These are phyloP conservation scores for Lateolabrax maculatus DNA, from an alignment of 2,797 vertebrate genomes.

Conservation along the genomic window DNA sequence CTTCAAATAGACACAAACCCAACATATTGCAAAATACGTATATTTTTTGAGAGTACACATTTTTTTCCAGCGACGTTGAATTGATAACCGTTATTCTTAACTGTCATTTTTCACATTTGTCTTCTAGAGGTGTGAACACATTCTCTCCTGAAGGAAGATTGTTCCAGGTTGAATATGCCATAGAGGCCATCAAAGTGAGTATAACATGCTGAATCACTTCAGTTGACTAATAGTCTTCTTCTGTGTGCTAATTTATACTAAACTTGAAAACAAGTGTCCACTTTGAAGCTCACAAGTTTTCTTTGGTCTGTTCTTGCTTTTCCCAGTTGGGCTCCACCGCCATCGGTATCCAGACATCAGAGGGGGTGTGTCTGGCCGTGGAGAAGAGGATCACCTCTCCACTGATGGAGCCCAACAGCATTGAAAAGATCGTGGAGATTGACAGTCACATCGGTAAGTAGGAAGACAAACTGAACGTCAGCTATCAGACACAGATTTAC, in stretches of 20 bases:
- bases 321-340: constrained; percentile 96
- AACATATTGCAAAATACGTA: neutral
- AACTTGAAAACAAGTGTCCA: neutral
- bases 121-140: constrained; percentile 95
- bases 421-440: constrained; percentile 99
- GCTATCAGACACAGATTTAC: neutral
- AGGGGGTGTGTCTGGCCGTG: constrained; percentile 97
- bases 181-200: constrained; percentile 97
- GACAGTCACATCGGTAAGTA: constrained; percentile 95
- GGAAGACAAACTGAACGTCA: neutral
- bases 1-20: neutral
- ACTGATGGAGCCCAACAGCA: constrained; percentile 99
- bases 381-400: constrained; percentile 99
- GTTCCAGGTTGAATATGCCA: constrained; percentile 99
- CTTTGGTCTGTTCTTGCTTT: constrained; percentile 12
- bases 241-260: neutral
- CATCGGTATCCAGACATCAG: constrained; percentile 97
- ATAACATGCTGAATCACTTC: neutral
- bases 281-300: neutral
- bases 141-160: constrained; percentile 98
- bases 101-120: neutral
- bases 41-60: neutral
- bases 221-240: neutral
- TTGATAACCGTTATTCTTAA: neutral
- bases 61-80: neutral